phyloP scores from a whole-genome alignment of 2,888 invertebrate species.

The Schrankia costaestrigalis region DNA sequence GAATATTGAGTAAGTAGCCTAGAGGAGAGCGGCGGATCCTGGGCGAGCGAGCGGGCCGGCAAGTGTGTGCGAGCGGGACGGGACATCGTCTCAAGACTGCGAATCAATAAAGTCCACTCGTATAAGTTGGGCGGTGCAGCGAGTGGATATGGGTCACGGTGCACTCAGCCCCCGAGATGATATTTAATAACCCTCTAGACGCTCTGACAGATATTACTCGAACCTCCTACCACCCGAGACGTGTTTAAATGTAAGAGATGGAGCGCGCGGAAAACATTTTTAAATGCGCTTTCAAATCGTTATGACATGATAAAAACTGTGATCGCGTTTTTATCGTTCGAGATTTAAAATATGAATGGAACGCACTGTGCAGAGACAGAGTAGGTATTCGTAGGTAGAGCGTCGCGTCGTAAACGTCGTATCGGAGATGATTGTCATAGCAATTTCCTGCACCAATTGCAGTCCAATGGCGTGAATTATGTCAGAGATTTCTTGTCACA shows the following conservation, averaged over 20 bases:
- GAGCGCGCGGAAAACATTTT: slow-evolving; percentile 33
- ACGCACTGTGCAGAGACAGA: slow-evolving; percentile 10
- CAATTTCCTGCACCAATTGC: slow-evolving; percentile 55
- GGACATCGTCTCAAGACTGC: slow-evolving; percentile 77
- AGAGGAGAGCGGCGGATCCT: slow-evolving; percentile 45
- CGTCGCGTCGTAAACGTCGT: slow-evolving; percentile 31
- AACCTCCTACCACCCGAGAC: slow-evolving; percentile 37
- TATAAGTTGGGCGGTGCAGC: slow-evolving; percentile 75
- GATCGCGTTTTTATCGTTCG: slow-evolving; percentile 28
- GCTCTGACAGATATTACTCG: slow-evolving; percentile 66
- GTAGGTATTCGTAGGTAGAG: neutral
- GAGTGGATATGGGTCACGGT: slow-evolving; percentile 74
- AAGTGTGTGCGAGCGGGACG: slow-evolving; percentile 55
- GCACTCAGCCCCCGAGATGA: slow-evolving; percentile 65
- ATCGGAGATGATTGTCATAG: slow-evolving; percentile 51
- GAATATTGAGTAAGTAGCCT: slow-evolving; percentile 77
- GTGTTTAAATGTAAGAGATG: slow-evolving; percentile 42
- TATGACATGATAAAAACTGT: slow-evolving; percentile 40
- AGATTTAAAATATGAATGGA: slow-evolving; percentile 20
- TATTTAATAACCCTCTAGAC: slow-evolving; percentile 69
- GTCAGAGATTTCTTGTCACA: slow-evolving; percentile 70
- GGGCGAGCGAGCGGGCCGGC: slow-evolving; percentile 13
- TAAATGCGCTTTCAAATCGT: slow-evolving; percentile 42
- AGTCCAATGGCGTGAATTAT: slow-evolving; percentile 65
- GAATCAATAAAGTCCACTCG: slow-evolving; percentile 81